Evolutionary conservation across 2,113 vertebrate species (phyloP), one percentile per base, ranked within the genome.

Genomic region (Sardina pilchardus): DNA sequence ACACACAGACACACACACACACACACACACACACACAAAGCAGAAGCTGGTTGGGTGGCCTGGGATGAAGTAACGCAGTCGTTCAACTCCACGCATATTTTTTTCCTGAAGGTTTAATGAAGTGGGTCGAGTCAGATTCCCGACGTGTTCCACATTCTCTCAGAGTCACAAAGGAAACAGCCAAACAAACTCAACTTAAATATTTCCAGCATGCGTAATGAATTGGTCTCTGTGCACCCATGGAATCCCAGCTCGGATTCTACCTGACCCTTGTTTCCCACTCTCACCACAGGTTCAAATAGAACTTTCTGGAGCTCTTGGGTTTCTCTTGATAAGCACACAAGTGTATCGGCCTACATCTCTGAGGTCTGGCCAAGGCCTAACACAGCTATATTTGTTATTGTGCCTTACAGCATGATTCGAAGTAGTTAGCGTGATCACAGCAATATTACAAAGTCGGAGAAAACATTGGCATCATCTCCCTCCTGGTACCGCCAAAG

Each of bases 381-480:
- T 36, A 17, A 30, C 26, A 16, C 34, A 4, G 71, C 30, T 34
- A 2, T 78, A 34, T 78, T 78, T 78, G 34, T 78, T 78, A 78
- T 78, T 78, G 30, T 17, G 14, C 36, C 71, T 36, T 78, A 78
- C 34, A 67, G 63, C 63, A 67, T 67, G 63, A 67, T 78, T 78
- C 71, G 39, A 34, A 16, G 12, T 36, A 36, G 10, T 78, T 78
- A 36, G 12, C 71, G 30, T 36, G 71, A 78, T 78, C 71, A 78
- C 30, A 78, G 71, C 71, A 78, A 34, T 36, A 36, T 78, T 78
- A 78, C 71, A 47, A 59, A 59, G 43, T 42, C 5, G 12, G 48
- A 78, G 39, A 84, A 75, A 84, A 47, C 24, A 85, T 24, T 85
- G 84, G 84, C 71, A 34, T 45, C 48, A 34, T 84, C 67, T 84